Conservation (phyloP, 2,888 invertebrate genomes). For the Cheiracanthium punctorium region DNA sequence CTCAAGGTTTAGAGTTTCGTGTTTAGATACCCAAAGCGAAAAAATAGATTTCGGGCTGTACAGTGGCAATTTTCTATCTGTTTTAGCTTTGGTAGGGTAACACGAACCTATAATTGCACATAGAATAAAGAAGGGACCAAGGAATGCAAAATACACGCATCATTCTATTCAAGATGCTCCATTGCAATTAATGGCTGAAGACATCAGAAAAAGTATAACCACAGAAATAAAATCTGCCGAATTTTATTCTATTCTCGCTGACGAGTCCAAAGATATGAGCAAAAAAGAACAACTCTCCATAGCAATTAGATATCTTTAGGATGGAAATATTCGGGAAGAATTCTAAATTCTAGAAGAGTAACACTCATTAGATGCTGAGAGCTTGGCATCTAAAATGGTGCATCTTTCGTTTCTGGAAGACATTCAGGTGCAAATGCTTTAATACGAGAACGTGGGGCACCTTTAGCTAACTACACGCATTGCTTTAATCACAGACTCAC, state of each 20-base stretch:
- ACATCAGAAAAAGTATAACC: background rate
- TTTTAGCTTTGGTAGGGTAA: slow-evolving; percentile 1
- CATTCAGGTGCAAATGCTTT: slow-evolving; percentile 10
- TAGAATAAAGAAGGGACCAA: background rate
- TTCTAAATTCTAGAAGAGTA: background rate
- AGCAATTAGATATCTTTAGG: slow-evolving; percentile 8
- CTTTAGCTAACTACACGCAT: slow-evolving; percentile 13
- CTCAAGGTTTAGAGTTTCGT: no score
- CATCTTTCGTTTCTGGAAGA: background rate
- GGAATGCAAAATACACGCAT: slow-evolving; percentile 20
- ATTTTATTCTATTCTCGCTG: slow-evolving; percentile 19
- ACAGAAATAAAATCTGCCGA: background rate
- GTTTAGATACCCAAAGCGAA: background rate
- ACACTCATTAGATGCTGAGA: no score
- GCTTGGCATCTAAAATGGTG: no score
- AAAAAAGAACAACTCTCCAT: slow-evolving; percentile 11
- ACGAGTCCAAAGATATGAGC: slow-evolving; percentile 14
- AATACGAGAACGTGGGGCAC: background rate
- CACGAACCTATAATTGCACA: slow-evolving; percentile 3
- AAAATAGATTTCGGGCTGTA: slow-evolving; percentile 22
- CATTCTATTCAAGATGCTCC: slow-evolving; percentile 22
- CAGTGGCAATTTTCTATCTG: slow-evolving; percentile 24
- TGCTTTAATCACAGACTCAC: no score
- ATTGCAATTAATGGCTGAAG: slow-evolving; percentile 20
- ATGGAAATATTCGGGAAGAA: slow-evolving; percentile 15